Evolutionary conservation across 2,797 vertebrate species (phyloP).

Genomic region (Sandelia bainsii): DNA sequence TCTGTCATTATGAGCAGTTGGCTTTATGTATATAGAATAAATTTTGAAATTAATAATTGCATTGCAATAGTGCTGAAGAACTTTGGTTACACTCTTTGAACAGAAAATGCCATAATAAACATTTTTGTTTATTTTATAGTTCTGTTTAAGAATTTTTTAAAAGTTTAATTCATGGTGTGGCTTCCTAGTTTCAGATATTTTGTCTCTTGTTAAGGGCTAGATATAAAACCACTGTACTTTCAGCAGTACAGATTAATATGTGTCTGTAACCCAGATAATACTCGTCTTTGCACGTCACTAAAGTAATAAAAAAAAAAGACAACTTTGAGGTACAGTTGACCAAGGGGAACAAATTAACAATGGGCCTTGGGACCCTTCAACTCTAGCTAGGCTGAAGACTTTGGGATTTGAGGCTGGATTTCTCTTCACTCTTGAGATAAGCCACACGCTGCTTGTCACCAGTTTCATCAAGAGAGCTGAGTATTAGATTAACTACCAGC

Average conservation of each 20-base stretch:
- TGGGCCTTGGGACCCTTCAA: slow-evolving; percentile 8
- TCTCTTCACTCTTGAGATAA: slow-evolving; percentile 17
- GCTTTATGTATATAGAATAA: background rate
- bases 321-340: slow-evolving; percentile 1
- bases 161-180: too few species aligned
- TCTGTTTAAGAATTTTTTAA: too few species aligned
- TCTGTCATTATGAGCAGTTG: slow-evolving; percentile 17
- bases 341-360: slow-evolving; percentile 39
- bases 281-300: background rate
- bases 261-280: background rate
- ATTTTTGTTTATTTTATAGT: too few species aligned
- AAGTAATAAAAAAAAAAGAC: background rate
- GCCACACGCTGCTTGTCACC: slow-evolving; percentile 15
- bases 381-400: background rate
- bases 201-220: background rate
- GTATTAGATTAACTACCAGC: slow-evolving; percentile 11
- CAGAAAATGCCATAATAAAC: background rate
- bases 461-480: slow-evolving; percentile 17
- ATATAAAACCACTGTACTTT: background rate
- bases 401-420: slow-evolving; percentile 30
- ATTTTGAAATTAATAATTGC: background rate
- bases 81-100: background rate
- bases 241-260: background rate
- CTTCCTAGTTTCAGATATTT: too few species aligned
- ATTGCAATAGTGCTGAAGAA: background rate